phyloP scores from a whole-genome alignment of 2,797 vertebrate genomes.

The Karalla daura region DNA sequence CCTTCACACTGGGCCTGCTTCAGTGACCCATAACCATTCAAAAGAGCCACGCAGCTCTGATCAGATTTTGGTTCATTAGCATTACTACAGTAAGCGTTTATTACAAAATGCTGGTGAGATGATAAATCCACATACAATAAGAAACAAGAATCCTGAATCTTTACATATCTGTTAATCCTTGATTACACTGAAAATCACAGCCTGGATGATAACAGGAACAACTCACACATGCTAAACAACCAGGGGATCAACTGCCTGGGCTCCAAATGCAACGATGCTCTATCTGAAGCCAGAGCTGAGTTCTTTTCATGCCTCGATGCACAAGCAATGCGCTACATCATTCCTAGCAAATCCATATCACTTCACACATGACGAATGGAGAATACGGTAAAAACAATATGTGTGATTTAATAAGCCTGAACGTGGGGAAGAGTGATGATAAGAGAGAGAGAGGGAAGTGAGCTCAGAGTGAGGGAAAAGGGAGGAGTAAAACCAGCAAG shows the following conservation, averaged over 20 bases:
- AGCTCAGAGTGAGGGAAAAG: neutral
- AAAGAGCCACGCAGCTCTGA: neutral
- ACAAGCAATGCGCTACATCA: conserved; percentile 30
- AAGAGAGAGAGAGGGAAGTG: neutral
- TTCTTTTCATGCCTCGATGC: conserved; percentile 12
- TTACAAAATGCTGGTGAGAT: neutral
- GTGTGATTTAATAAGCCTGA: conserved; percentile 30
- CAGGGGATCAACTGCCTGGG: neutral
- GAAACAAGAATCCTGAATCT: neutral
- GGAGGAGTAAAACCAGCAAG: neutral
- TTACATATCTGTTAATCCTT: neutral
- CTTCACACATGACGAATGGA: conserved; percentile 24
- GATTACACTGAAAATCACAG: neutral
- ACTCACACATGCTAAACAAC: neutral
- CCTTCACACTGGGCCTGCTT: too few species aligned
- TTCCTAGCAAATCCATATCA: conserved; percentile 23
- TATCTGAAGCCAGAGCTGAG: conserved; percentile 6
- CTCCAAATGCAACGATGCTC: conserved; percentile 3
- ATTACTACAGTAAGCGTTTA: neutral
- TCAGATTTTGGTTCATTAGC: neutral
- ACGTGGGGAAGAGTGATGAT: neutral
- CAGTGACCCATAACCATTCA: neutral
- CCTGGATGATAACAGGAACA: neutral
- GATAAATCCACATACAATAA: neutral
- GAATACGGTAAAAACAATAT: neutral